A percentile compares a stretch with the other conserved stretches of the same genome.
Evolutionary conservation across 2,797 vertebrate species (phyloP).

Genomic region (Oreonectes daqikongensis): DNA sequence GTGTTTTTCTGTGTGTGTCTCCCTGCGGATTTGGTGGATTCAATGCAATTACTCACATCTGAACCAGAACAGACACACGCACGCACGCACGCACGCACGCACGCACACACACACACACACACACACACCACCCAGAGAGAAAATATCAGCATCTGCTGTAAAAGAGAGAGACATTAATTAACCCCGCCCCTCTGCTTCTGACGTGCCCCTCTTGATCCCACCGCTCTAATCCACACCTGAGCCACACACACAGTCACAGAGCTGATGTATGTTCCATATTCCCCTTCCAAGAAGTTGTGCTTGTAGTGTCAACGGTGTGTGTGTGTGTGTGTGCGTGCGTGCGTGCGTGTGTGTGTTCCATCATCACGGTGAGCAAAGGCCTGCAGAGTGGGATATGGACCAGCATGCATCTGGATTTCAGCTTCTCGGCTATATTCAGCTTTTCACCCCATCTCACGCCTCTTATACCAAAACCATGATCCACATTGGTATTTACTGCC

Average conservation of each 20-base stretch:
- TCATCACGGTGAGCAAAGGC: conserved; percentile 32
- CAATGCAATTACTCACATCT: conserved; percentile 53
- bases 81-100: conserved; percentile 39
- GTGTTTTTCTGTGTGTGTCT: conserved; percentile 27
- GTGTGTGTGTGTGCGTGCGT: conserved; percentile 40
- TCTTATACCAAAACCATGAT: not conserved
- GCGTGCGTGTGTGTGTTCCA: conserved; percentile 49
- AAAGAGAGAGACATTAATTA: conserved; percentile 72
- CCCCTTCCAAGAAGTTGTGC: not conserved
- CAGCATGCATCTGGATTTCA: conserved; percentile 54
- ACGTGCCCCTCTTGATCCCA: conserved; percentile 66
- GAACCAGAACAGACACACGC: conserved; percentile 28
- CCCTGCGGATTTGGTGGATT: conserved; percentile 49
- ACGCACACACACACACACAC: conserved; percentile 31
- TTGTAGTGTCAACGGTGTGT: conserved; percentile 14
- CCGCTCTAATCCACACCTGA: conserved; percentile 73
- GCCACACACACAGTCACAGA: conserved; percentile 46
- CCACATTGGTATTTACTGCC: conserved; percentile 42
- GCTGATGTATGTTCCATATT: not conserved
- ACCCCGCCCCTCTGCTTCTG: conserved; percentile 67
- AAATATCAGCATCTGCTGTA: conserved; percentile 57
- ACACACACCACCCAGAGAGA: conserved; percentile 56
- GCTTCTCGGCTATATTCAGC: conserved; percentile 25
- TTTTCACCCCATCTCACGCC: not conserved
- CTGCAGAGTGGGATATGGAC: conserved; percentile 31